Base-by-base conservation (phyloP, 2,888 invertebrate species). In the Exocentrus adspersus region DNA sequence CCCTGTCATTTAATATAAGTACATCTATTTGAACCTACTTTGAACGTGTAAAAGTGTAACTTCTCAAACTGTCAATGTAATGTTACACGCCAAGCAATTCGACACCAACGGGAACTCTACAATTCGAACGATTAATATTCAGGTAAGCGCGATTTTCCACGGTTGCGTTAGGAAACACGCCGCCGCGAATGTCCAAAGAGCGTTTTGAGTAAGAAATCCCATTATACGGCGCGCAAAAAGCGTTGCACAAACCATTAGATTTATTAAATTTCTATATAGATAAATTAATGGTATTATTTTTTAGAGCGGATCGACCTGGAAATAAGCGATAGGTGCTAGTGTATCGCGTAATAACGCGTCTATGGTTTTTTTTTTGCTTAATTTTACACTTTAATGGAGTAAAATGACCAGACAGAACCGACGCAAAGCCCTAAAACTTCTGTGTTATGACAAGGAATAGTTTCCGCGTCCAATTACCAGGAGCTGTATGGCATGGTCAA, bases 401-500 rank as follows among this genome's bases (percentile, higher is more conserved):
- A 50, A 45, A 59, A 48, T 41, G 16, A 7, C 17, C 42, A 53
- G 53, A 53, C 53, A 53, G 53, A 53, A 53, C 53, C 14, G 20
- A 12, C 24, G n/a, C n/a, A n/a, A n/a, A n/a, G n/a, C n/a, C n/a
- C n/a, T n/a, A n/a, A n/a, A n/a, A n/a, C n/a, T n/a, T n/a, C n/a
- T n/a, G n/a, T n/a, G n/a, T n/a, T n/a, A n/a, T n/a, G n/a, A n/a
- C n/a, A n/a, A n/a, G n/a, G n/a, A n/a, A n/a, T n/a, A n/a, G n/a
- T n/a, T n/a, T n/a, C n/a, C n/a, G n/a, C 57, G 20, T 9, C 21
- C 54, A 60, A 64, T 58, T 58, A 50, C 43, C 53, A 62, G 57
- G 60, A 65, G 54, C 57, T 62, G 51, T 21, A 50, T 46, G 60
- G 16, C 60, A 67, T 67, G 72, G 72, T 70, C 70, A 70, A 69